Evolutionary conservation across 2,113 vertebrate genomes (phyloP).

Genomic region (Merops nubicus): DNA sequence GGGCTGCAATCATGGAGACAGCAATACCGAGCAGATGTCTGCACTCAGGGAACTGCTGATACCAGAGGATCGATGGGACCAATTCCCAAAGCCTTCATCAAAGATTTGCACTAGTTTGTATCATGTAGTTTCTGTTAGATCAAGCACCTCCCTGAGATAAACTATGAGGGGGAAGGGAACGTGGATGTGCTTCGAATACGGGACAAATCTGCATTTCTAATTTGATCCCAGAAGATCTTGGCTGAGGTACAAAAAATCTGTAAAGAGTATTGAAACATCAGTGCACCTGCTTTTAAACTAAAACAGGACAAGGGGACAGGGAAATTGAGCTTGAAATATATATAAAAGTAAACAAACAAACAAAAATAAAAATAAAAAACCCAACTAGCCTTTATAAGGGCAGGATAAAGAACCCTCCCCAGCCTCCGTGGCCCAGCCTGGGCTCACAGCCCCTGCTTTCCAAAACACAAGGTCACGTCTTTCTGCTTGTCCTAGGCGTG

Average conservation of each 20-base stretch:
- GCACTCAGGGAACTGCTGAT: background rate
- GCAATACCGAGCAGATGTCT: background rate
- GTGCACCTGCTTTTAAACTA: background rate
- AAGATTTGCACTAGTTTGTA: background rate
- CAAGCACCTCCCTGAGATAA: background rate
- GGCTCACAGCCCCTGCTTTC: background rate
- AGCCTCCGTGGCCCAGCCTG: fast-evolving
- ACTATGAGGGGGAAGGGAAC: background rate
- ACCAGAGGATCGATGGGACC: background rate
- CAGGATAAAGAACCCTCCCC: background rate
- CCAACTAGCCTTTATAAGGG: background rate
- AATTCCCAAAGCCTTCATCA: background rate
- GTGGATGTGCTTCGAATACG: background rate
- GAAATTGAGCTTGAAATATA: background rate
- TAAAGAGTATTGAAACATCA: background rate
- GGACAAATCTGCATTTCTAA: background rate
- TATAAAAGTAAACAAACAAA: background rate
- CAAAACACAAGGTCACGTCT: background rate
- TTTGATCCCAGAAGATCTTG: background rate
- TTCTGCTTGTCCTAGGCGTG: fast-evolving
- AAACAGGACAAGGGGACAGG: background rate
- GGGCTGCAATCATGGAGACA: background rate
- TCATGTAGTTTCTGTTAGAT: background rate
- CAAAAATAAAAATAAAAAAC: background rate
- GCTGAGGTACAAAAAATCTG: background rate